Conservation (phyloP, 2,113 vertebrate species). For the Chaenogobius annularis region DNA sequence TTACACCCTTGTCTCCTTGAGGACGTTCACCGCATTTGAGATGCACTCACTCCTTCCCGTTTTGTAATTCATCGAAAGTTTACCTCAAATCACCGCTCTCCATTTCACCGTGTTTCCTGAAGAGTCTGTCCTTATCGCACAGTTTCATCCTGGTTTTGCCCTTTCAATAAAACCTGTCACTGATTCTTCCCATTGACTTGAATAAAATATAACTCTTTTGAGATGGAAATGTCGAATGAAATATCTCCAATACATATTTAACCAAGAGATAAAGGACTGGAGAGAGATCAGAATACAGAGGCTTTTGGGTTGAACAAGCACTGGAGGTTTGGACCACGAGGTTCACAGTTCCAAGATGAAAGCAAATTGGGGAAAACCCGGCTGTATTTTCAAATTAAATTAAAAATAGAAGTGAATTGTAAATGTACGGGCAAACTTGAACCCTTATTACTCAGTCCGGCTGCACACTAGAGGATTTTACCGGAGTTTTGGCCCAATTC, state of each 20-base stretch:
- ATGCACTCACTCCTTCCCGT: neutral
- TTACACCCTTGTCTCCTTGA: no score
- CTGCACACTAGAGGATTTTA: no score
- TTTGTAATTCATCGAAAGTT: neutral
- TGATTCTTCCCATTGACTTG: neutral
- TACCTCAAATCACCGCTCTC: neutral
- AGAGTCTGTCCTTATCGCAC: neutral
- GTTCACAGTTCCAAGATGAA: neutral
- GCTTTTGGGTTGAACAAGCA: neutral
- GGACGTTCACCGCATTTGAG: no score
- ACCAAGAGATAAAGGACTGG: neutral
- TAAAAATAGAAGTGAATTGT: no score
- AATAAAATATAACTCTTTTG: neutral
- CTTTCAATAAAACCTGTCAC: neutral
- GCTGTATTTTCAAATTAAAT: neutral
- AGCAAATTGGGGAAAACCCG: neutral
- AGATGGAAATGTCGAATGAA: neutral
- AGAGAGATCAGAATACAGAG: neutral
- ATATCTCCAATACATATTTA: neutral
- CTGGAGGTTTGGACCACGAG: neutral
- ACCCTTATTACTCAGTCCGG: no score
- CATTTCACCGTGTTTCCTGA: neutral
- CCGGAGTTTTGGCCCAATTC: no score
- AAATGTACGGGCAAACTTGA: no score
- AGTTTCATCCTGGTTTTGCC: neutral